Base-by-base conservation (phyloP, 1,140 invertebrate genomes). In the Scaptomyza pallida region DNA sequence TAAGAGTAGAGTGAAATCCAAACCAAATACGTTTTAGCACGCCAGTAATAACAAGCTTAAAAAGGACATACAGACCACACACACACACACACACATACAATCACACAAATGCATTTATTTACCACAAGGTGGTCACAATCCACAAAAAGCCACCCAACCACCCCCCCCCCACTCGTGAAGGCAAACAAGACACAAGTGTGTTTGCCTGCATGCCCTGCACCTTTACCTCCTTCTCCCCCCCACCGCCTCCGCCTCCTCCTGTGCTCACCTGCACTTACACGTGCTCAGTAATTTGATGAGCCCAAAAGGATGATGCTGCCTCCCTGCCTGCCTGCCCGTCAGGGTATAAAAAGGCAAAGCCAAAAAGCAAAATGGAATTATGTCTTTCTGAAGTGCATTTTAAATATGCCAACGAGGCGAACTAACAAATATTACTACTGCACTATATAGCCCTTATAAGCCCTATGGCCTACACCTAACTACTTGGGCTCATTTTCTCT, bases 311-410 rank as follows among this genome's bases (percentile, higher is more conserved):
- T 71, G 64, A 83, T 78, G 71, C 57, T 17, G 30, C 33, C 33
- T 35, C 6, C 26, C 26, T 26, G 23, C 23, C 23, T 26, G 23
- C 0, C 23, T 26, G 21, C 21, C 21, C 8, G 4, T 12, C 33
- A 35, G 26, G 45, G 21, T 44, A 9, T 8, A 9, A 68, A 75
- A 72, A 57, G 52, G 30, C 48, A 68, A 75, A 69, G 59, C 65
- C 69, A 52, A 78, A 75, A 86, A 56, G 59, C 62, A 72, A 88
- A 86, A 88, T 75, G 75, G 65, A 88, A 88, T 88, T 88, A 88
- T 88, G 78, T 78, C 83, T 69, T 71, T 55, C 62, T 82, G 48
- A 88, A 88, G 82, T 82, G 82, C 82, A 82, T 68, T 88, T 88
- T 88, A 88, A 81, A 88, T 72, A 86, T 82, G 70, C 57, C 47